Evolutionary conservation across 2,888 invertebrate genomes (phyloP).

Genomic region (Arenicola marina): DNA sequence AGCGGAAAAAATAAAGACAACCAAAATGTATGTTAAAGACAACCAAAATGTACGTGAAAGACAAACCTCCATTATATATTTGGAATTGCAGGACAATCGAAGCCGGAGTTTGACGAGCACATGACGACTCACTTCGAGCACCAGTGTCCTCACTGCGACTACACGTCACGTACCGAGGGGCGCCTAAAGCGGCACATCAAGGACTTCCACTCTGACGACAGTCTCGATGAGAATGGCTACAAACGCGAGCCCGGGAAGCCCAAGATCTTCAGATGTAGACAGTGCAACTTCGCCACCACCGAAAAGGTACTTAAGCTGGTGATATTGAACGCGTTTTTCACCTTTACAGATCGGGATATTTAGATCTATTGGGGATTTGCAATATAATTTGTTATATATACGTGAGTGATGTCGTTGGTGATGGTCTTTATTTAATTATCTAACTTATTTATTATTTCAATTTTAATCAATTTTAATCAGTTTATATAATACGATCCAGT

Average conservation of each 20-base stretch:
- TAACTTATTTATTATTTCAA: too few relatives aligned
- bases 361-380: too few relatives aligned
- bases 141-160: constrained; percentile 66
- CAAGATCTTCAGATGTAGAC: constrained; percentile 90
- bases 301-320: constrained; percentile 69
- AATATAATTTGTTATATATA: too few relatives aligned
- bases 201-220: constrained; percentile 50
- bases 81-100: constrained; percentile 56
- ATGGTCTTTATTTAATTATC: too few relatives aligned
- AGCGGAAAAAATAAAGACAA: too few relatives aligned
- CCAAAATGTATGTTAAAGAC: too few relatives aligned
- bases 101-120: constrained; percentile 64
- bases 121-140: constrained; percentile 66
- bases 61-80: neutral
- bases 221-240: neutral
- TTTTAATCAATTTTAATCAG: too few relatives aligned
- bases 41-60: too few relatives aligned
- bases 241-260: constrained; percentile 51
- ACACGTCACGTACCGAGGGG: constrained; percentile 65
- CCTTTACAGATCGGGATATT: neutral
- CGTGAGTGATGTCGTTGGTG: too few relatives aligned
- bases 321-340: too few relatives aligned
- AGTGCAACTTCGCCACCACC: constrained; percentile 81
- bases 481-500: too few relatives aligned
- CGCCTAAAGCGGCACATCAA: constrained; percentile 66